phyloP scores from a whole-genome alignment of 2,797 vertebrate species.

The Poecilia gillii region DNA sequence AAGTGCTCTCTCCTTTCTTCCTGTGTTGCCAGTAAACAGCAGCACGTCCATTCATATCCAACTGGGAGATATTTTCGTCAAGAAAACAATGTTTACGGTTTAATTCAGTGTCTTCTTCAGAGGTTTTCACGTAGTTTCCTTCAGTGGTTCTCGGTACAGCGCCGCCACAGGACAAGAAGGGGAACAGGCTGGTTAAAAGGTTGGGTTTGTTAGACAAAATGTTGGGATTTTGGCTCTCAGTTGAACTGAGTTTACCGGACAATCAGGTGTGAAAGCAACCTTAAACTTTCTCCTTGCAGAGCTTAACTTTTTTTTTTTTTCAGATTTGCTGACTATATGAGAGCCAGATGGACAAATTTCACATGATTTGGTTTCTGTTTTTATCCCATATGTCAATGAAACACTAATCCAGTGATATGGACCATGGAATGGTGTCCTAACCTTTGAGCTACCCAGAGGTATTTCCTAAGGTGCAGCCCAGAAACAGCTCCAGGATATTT shows the following conservation, averaged over 20 bases:
- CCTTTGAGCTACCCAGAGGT: not conserved
- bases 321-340: not conserved
- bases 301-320: not conserved
- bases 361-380: not conserved
- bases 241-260: too few species aligned
- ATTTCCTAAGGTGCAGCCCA: not conserved
- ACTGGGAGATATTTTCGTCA: too few species aligned
- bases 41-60: not conserved
- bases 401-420: not conserved
- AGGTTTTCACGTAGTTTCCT: too few species aligned
- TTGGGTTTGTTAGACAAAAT: too few species aligned
- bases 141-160: too few species aligned
- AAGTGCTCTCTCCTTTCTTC: not conserved
- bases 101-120: too few species aligned
- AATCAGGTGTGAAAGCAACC: too few species aligned
- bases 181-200: too few species aligned
- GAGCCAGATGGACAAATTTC: not conserved
- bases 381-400: not conserved
- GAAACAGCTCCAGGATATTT: conserved; percentile 13
- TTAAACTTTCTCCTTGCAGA: not conserved
- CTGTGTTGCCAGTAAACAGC: not conserved
- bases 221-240: too few species aligned
- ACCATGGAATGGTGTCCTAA: not conserved
- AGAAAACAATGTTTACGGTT: too few species aligned
- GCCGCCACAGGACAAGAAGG: too few species aligned